Conservation (phyloP, 2,888 invertebrate genomes). For the Tenthredo mesomela region DNA sequence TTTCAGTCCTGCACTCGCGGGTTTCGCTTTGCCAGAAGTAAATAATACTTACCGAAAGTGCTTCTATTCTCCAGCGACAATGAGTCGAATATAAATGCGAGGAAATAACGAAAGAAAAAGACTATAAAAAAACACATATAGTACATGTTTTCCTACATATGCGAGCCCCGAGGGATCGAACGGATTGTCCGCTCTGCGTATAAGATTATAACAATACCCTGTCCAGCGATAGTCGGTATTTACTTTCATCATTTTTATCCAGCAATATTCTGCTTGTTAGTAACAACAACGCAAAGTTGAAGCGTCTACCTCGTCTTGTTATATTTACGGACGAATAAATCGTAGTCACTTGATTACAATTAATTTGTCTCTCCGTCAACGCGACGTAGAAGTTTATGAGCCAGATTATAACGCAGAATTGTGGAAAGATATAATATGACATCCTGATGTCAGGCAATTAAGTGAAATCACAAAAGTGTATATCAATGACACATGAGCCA, state of each 20-base stretch:
- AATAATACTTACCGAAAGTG: not conserved
- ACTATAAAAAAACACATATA: not conserved
- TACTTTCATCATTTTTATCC: not conserved
- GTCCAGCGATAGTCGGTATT: not conserved
- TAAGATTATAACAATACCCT: not conserved
- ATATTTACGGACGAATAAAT: constrained; percentile 12
- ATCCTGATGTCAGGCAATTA: not conserved
- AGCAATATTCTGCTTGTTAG: not conserved
- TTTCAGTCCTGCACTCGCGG: not conserved
- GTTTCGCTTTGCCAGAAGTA: not conserved
- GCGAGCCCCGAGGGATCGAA: not conserved
- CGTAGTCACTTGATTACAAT: constrained; percentile 2
- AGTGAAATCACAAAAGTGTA: not conserved
- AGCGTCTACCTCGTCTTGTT: constrained; percentile 4
- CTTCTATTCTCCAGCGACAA: not conserved
- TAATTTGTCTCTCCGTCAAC: constrained; percentile 7
- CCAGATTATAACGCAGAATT: not conserved
- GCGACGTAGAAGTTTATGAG: not conserved
- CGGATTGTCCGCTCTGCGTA: not conserved
- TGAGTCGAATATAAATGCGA: not conserved
- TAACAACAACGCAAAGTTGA: not conserved
- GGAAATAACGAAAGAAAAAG: not conserved
- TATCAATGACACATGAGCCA: not conserved
- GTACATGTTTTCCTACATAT: not conserved
- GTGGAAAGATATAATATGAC: not conserved